Evolutionary conservation across 2,888 invertebrate species (phyloP), one percentile per base, ranked within the genome.

Genomic region (Serripes groenlandicus): DNA sequence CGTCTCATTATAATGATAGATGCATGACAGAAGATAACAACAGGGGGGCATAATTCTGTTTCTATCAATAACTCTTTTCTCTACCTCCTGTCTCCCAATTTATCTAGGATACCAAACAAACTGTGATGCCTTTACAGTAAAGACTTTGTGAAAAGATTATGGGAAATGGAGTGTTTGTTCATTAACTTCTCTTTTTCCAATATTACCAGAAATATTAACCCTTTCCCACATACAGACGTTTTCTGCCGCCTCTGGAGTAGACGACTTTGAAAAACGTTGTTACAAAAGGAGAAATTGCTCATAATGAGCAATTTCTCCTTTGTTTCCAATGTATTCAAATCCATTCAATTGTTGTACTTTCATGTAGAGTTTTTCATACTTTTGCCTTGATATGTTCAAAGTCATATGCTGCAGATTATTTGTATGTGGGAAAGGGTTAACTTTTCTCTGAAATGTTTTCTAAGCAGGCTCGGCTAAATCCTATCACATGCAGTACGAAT

Each of bases 1-100:
- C 62, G 18, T 21, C 34, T 34, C 62, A 62, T 62, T 62, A 62
- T 28, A 62, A 15, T 62, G 62, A 62, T 62, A 62, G 34, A 30
- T 34, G 62, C 62, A 62, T 62, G 62, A n/a, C 21, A 62, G 62
- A 30, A 34, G 32, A 62, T 23, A n/a, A 56, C 58, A 58, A 28
- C 28, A 58, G 58, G 58, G 3, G n/a, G n/a, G n/a, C n/a, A n/a
- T n/a, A n/a, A n/a, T n/a, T n/a, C n/a, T n/a, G n/a, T n/a, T n/a
- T n/a, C n/a, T n/a, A n/a, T n/a, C n/a, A n/a, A n/a, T n/a, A n/a
- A n/a, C n/a, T n/a, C n/a, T n/a, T n/a, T n/a, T n/a, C n/a, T n/a
- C n/a, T n/a, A n/a, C n/a, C n/a, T n/a, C n/a, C n/a, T n/a, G n/a
- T n/a, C n/a, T n/a, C n/a, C n/a, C n/a, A n/a, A n/a, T n/a, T n/a